Percentiles rank a stretch among this genome's conserved stretches.
phyloP scores from a whole-genome alignment of 1,140 invertebrate genomes.

The Drosophila paulistorum region DNA sequence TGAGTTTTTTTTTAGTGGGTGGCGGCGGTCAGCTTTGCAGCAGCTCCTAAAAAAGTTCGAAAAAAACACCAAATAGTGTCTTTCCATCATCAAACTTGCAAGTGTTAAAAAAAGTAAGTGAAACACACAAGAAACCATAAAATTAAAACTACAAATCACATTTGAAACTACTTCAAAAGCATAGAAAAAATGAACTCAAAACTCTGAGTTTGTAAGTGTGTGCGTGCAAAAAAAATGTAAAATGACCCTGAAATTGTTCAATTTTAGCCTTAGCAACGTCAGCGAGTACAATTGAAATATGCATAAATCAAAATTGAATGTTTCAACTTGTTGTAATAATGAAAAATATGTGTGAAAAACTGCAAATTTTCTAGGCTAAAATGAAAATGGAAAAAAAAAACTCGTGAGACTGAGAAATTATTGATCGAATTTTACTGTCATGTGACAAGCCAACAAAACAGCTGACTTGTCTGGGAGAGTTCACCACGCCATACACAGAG shows the following conservation, averaged over 20 bases:
- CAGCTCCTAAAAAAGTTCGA: conserved; percentile 39
- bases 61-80: conserved; percentile 45
- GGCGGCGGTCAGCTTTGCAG: conserved; percentile 70
- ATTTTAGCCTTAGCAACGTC: not conserved
- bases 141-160: conserved; percentile 7
- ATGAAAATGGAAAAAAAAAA: conserved; percentile 46
- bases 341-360: conserved; percentile 58
- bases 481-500: conserved; percentile 50
- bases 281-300: not conserved
- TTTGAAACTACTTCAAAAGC: no score
- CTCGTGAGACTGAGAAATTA: conserved; percentile 72
- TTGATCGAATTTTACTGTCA: conserved; percentile 73
- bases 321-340: not conserved
- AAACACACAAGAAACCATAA: conserved; percentile 16
- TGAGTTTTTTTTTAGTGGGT: conserved; percentile 64
- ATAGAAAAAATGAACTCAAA: not conserved
- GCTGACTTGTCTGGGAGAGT: conserved; percentile 58
- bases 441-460: conserved; percentile 76
- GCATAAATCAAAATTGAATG: conserved; percentile 7
- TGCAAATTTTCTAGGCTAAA: conserved; percentile 45
- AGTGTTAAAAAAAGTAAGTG: conserved; percentile 61
- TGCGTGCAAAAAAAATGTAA: conserved; percentile 17
- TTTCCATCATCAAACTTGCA: conserved; percentile 43
- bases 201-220: conserved; percentile 29
- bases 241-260: conserved; percentile 67